A percentile compares a stretch with the other conserved stretches of the same genome.
phyloP scores from a whole-genome alignment of 1,140 invertebrate genomes.

The Hyles vespertilio region DNA sequence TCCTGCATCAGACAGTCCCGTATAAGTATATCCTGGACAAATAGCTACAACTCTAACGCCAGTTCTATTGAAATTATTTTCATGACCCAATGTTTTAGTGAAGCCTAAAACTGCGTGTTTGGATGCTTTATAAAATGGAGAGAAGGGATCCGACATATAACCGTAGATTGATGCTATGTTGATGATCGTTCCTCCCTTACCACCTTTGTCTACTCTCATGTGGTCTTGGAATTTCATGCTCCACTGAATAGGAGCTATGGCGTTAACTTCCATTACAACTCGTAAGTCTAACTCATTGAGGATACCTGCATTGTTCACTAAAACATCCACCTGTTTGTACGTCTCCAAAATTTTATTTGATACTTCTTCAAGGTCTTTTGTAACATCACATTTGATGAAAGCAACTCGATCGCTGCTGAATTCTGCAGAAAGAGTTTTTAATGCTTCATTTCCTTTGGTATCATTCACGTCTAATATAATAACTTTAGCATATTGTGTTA shows the following conservation, averaged over 20 bases:
- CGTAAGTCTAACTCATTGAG: slow-evolving; percentile 71
- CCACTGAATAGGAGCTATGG: slow-evolving; percentile 49
- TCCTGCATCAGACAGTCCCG: slow-evolving; percentile 50
- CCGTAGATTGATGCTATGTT: slow-evolving; percentile 80
- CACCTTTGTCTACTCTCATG: slow-evolving; percentile 78
- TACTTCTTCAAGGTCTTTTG: slow-evolving; percentile 48
- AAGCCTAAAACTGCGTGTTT: slow-evolving; percentile 79
- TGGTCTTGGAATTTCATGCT: slow-evolving; percentile 51
- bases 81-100: slow-evolving; percentile 73
- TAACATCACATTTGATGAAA: slow-evolving; percentile 73
- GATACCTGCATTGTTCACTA: slow-evolving; percentile 79
- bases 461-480: slow-evolving; percentile 63
- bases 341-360: slow-evolving; percentile 48
- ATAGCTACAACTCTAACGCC: slow-evolving; percentile 75
- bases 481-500: slow-evolving; percentile 36
- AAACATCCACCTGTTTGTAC: slow-evolving; percentile 76
- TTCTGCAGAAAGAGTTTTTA: slow-evolving; percentile 56
- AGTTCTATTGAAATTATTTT: slow-evolving; percentile 73
- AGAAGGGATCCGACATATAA: slow-evolving; percentile 75
- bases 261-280: slow-evolving; percentile 50
- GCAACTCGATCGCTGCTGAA: slow-evolving; percentile 59
- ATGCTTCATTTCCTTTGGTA: slow-evolving; percentile 38
- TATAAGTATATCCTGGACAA: slow-evolving; percentile 74
- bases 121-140: slow-evolving; percentile 81
- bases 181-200: slow-evolving; percentile 79